phyloP scores from a whole-genome alignment of 1,140 invertebrate genomes.

The Trachymyrmex septentrionalis region DNA sequence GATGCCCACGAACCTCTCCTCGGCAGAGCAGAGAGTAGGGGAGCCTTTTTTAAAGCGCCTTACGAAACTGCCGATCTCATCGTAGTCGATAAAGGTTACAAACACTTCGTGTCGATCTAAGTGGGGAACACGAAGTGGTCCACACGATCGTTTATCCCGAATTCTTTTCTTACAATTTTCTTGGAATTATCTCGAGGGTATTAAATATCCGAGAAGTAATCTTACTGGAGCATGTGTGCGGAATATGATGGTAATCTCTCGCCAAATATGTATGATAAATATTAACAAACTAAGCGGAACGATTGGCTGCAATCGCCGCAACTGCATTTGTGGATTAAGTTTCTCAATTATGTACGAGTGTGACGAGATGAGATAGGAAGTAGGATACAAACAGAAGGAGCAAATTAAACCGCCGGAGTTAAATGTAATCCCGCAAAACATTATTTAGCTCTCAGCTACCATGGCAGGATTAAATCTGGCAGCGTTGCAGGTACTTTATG shows the following conservation, averaged over 20 bases:
- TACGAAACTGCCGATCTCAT: background rate
- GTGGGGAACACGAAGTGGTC: background rate
- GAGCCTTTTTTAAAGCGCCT: background rate
- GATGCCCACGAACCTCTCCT: background rate
- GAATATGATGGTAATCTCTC: background rate
- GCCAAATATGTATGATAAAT: conserved; percentile 17
- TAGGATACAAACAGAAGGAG: conserved; percentile 50
- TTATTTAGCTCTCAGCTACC: conserved; percentile 54
- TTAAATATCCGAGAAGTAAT: background rate
- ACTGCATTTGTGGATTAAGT: conserved; percentile 48
- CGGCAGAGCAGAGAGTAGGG: background rate
- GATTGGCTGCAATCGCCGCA: conserved; percentile 27
- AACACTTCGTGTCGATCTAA: background rate
- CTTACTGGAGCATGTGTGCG: background rate
- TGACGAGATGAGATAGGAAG: conserved; percentile 51
- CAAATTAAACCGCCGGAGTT: conserved; percentile 56
- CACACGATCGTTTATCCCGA: background rate
- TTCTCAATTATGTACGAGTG: conserved; percentile 52
- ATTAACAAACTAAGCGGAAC: background rate
- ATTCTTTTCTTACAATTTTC: background rate
- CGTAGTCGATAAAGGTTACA: conserved; percentile 23
- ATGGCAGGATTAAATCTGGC: conserved; percentile 45
- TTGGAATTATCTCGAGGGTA: background rate
- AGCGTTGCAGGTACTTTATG: conserved; percentile 25
- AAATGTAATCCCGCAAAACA: conserved; percentile 55